Percentiles rank a stretch among this genome's conserved stretches.
Conservation (phyloP, 2,888 invertebrate species). For the Drosophila monieri region DNA sequence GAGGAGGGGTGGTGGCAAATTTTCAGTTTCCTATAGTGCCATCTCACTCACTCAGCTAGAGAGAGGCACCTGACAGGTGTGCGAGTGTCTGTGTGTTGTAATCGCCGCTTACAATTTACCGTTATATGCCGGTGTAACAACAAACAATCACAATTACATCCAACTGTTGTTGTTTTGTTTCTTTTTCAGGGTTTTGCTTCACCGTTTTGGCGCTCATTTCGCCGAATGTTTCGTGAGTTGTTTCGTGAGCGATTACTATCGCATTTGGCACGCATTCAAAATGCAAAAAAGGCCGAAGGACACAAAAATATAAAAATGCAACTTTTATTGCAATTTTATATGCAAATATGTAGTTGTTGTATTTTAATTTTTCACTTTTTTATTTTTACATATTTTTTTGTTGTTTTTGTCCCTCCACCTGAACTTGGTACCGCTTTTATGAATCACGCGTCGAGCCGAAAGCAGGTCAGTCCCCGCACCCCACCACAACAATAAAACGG, state of each 20-base stretch:
- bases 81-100: constrained; percentile 58
- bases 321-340: constrained; percentile 59
- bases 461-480: constrained; percentile 60
- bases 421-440: constrained; percentile 75
- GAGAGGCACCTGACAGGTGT: constrained; percentile 22
- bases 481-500: constrained; percentile 41
- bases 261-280: constrained; percentile 64
- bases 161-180: constrained; percentile 35
- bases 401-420: constrained; percentile 21
- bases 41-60: constrained; percentile 46
- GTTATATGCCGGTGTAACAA: constrained; percentile 68
- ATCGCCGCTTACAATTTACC: constrained; percentile 65
- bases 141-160: constrained; percentile 35
- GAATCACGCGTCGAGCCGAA: constrained; percentile 59
- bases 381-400: constrained; percentile 29
- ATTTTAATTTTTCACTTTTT: constrained; percentile 17
- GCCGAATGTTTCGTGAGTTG: constrained; percentile 16
- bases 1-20: constrained; percentile 39
- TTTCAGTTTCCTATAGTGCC: constrained; percentile 63
- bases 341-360: constrained; percentile 22
- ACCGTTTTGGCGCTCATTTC: constrained; percentile 42
- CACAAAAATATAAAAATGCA: constrained; percentile 31
- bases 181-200: constrained; percentile 21
- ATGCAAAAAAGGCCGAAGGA: constrained; percentile 27
- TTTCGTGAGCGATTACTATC: constrained; percentile 53